A percentile compares a stretch with the other conserved stretches of the same genome.
Evolutionary conservation across 2,888 invertebrate genomes (phyloP).

Genomic region (Mesoligia furuncula): DNA sequence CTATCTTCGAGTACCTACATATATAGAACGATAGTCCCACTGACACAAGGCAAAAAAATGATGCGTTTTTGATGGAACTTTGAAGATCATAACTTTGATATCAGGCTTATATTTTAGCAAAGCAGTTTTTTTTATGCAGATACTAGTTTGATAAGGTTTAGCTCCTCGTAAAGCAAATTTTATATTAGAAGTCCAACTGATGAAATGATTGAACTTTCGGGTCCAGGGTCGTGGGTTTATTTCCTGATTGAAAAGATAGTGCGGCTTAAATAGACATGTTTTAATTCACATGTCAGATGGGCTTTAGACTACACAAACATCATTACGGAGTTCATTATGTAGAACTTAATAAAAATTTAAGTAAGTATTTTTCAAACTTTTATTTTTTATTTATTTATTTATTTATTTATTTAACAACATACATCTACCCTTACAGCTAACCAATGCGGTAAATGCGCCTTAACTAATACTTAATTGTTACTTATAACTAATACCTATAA

Average conservation of each 20-base stretch:
- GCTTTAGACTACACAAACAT: not conserved
- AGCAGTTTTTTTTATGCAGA: conserved; percentile 31
- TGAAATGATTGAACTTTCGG: not conserved
- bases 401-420: too few relatives aligned
- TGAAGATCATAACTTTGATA: conserved; percentile 33
- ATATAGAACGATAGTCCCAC: not conserved
- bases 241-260: not conserved
- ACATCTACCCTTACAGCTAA: too few relatives aligned
- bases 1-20: too few relatives aligned
- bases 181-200: not conserved
- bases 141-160: conserved; percentile 21
- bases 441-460: too few relatives aligned
- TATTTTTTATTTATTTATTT: too few relatives aligned
- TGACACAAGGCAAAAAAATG: conserved; percentile 11
- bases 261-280: not conserved
- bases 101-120: conserved; percentile 23
- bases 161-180: conserved; percentile 17
- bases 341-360: not conserved
- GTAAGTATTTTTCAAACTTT: not conserved
- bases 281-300: not conserved
- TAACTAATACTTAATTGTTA: too few relatives aligned
- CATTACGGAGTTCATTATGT: not conserved
- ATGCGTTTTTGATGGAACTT: conserved; percentile 18
- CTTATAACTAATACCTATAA: too few relatives aligned
- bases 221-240: not conserved